Base-by-base conservation (phyloP, 2,888 invertebrate genomes). In the Spodoptera littoralis region DNA sequence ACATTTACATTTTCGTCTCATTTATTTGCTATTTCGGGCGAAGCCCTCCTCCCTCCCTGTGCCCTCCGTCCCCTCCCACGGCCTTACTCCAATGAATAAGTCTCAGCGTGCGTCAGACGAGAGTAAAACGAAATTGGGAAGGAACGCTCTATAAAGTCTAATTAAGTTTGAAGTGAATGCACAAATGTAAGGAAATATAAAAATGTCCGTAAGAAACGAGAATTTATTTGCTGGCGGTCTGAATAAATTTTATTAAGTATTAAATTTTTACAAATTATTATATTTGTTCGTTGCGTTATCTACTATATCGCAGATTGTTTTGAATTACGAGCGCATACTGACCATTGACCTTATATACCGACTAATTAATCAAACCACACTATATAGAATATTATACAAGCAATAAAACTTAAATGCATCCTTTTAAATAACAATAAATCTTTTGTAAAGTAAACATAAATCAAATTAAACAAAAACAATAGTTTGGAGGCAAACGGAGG, bases 1-100 rank as follows among this genome's bases (percentile, higher is more conserved):
- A 93, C 94, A 94, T 94, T 94, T 94, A 94, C 94, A 94, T 94
- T 94, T 94, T 94, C 94, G 94, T 93, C 94, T 94, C 94, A 94
- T 94, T 94, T 94, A 94, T 94, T 93, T 93, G 94, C 94, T 94
- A 94, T 94, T 94, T 94, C 92, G 93, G 90, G 92, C 90, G 87
- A 88, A 83, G 85, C 79, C 84, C 84, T 84, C 81, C 84, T 81
- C 86, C 81, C 84, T 81, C 83, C 76, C 81, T 70, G 74, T 55
- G 73, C 76, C 77, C 81, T 71, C 75, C 72, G 69, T 59, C 82
- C 84, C 87, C 85, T 82, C 87, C 73, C 71, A 79, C 82, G 84
- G 86, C 88, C 84, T 86, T 88, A 85, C 88, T 88, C 90, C 91
- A 92, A 91, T 92, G 93, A 93, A 93, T 92, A 94, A 94, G 90